phyloP scores from a whole-genome alignment of 2,113 vertebrate genomes.

The Ammodytes marinus region DNA sequence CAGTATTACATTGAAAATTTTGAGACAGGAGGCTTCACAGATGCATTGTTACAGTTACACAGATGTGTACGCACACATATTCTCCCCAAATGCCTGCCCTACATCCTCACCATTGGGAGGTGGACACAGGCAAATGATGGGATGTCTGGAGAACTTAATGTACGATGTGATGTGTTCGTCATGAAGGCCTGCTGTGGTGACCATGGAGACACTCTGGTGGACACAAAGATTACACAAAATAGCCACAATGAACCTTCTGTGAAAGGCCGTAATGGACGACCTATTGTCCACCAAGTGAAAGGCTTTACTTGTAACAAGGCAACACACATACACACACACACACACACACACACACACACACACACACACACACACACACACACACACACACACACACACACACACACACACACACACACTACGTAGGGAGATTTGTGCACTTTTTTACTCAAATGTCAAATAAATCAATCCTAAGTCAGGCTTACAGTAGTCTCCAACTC shows the following conservation, averaged over 20 bases:
- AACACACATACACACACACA: neutral
- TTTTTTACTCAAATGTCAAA: too few relatives aligned
- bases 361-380: neutral
- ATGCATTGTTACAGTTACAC: constrained; percentile 42
- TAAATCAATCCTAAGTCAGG: too few relatives aligned
- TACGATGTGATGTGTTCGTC: constrained; percentile 4
- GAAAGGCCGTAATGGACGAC: neutral
- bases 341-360: neutral
- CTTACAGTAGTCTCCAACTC: too few relatives aligned
- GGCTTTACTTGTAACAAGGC: neutral
- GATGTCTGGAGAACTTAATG: neutral
- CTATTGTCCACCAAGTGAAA: neutral
- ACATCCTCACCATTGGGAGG: neutral
- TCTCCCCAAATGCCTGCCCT: constrained; percentile 16
- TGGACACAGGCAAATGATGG: constrained; percentile 5
- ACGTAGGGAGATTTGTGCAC: too few relatives aligned
- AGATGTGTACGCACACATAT: neutral
- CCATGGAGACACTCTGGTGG: neutral
- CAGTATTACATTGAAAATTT: constrained; percentile 63
- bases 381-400: too few relatives aligned
- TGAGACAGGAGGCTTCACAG: constrained; percentile 63
- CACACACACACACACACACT: too few relatives aligned
- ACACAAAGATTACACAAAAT: neutral
- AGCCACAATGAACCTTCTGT: neutral
- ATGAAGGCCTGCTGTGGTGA: neutral